Evolutionary conservation across 2,888 invertebrate genomes (phyloP), one percentile per base, ranked within the genome.

Genomic region (Adineta ricciae): DNA sequence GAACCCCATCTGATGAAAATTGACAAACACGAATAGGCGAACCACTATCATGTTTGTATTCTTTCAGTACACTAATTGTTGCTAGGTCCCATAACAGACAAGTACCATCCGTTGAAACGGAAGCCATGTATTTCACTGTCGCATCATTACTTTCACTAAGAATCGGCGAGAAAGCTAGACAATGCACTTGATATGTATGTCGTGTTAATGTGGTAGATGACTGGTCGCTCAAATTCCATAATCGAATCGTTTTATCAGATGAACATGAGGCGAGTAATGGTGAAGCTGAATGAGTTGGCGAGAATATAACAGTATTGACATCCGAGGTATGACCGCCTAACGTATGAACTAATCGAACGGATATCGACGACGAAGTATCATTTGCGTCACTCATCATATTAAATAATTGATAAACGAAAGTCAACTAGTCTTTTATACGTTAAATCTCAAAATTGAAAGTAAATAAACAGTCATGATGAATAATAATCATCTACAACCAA

Each of bases 201-300:
- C 41, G 38, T 78, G 38, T 78, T 78, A 78, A 78, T 78, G 32
- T 9, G 9, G 24, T n/a, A 8, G 41, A 41, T 21, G 41, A 41
- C n/a, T 41, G 41, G n/a, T 84, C 54, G 8, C 21, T 38, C 2
- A 64, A 50, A 46, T 84, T 83, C 84, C 84, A 84, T 24, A 82
- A 32, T 52, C 84, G 49, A 82, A 84, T 36, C 11, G 83, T 82
- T 83, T 72, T 64, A 46, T 84, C 84, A 24, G 84, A 82, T 24
- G 84, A 84, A 36, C 49, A 52, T 24, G 84, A 84, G 3, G 83
- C 84, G 27, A 83, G 54, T 38, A 84, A 41, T 52, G 54, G 54
- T 32, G 32, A 3, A n/a, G 7, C 41, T 52, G 78, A 32, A 32
- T 84, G 78, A n/a, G 27, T 46, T 4, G 73, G 72, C 38, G 54